Percentiles rank a stretch among this genome's conserved stretches.
phyloP scores from a whole-genome alignment of 1,140 invertebrate species.

The Pogonomyrmex californicus region DNA sequence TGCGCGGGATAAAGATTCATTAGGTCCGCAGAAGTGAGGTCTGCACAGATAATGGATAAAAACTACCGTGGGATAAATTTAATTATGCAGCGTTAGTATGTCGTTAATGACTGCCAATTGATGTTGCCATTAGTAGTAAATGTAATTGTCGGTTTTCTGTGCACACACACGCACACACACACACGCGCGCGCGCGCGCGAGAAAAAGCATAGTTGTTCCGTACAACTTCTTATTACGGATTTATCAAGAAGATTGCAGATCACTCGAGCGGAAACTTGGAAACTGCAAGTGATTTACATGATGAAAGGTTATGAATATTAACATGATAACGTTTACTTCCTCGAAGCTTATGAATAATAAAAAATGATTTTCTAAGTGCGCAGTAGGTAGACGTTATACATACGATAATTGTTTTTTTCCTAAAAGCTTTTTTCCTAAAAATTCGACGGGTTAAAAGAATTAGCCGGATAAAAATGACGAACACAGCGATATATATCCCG shows the following conservation, averaged over 20 bases:
- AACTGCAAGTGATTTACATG: neutral
- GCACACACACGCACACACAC: too few species aligned
- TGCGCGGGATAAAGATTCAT: neutral
- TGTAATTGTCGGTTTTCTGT: constrained; percentile 27
- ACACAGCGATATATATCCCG: constrained; percentile 22
- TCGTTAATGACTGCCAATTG: constrained; percentile 13
- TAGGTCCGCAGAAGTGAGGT: neutral
- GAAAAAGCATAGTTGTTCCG: neutral
- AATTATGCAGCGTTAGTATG: constrained; percentile 35
- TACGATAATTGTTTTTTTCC: neutral
- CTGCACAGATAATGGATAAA: constrained; percentile 46
- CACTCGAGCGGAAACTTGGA: neutral
- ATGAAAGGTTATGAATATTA: neutral
- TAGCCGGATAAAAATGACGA: constrained; percentile 39
- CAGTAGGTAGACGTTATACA: neutral
- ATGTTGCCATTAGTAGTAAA: constrained; percentile 36
- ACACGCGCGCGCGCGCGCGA: neutral
- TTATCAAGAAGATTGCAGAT: constrained; percentile 9
- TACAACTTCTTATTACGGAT: constrained; percentile 12
- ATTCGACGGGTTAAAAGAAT: neutral
- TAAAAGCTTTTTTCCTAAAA: neutral
- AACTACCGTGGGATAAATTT: constrained; percentile 52
- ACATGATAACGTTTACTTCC: neutral
- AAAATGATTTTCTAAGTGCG: neutral
- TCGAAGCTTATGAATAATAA: neutral